Evolutionary conservation across 1,140 invertebrate genomes (phyloP).

Genomic region (Eriosoma lanigerum): DNA sequence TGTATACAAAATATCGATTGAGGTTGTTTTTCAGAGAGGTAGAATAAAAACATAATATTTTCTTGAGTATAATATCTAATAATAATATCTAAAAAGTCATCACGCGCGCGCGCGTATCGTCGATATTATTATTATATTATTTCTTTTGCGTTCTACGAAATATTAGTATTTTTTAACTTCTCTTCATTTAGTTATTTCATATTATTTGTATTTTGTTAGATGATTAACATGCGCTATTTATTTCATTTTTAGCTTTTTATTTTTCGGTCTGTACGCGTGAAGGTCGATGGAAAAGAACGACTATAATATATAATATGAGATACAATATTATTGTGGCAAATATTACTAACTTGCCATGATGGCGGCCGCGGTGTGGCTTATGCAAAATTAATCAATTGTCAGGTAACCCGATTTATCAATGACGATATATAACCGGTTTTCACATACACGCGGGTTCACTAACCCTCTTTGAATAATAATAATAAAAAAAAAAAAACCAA

Average conservation of each 20-base stretch:
- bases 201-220: too few species aligned
- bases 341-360: constrained; percentile 48
- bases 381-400: constrained; percentile 51
- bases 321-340: too few species aligned
- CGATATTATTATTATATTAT: too few species aligned
- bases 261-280: too few species aligned
- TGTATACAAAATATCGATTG: not conserved
- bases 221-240: too few species aligned
- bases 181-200: too few species aligned
- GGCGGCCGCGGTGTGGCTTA: constrained; percentile 32
- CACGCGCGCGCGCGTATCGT: not conserved
- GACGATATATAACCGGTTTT: constrained; percentile 32
- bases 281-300: not conserved
- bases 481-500: not conserved
- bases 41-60: not conserved
- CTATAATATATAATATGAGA: too few species aligned
- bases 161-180: too few species aligned
- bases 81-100: too few species aligned
- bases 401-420: constrained; percentile 47
- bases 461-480: constrained; percentile 23
- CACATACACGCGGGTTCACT: constrained; percentile 3
- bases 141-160: too few species aligned
- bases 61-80: not conserved
- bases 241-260: too few species aligned
- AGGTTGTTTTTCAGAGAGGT: not conserved